A percentile compares a stretch with the other conserved stretches of the same genome.
Conservation (phyloP, 1,140 invertebrate species). For the Patella vulgata region DNA sequence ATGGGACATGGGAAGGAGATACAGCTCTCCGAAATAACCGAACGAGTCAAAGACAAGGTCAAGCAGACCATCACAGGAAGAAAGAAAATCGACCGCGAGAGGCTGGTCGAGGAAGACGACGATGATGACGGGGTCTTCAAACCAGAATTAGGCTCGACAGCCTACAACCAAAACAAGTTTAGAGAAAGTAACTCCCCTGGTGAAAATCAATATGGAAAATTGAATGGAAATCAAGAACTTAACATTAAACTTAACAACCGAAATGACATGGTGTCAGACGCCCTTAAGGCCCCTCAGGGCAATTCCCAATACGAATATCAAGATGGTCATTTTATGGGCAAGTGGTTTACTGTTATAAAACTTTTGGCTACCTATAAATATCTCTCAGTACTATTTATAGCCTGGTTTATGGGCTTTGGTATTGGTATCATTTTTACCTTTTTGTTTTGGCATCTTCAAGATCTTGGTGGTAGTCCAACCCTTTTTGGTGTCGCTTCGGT, state of each 20-base stretch:
- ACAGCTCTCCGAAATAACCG: constrained; percentile 43
- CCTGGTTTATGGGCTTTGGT: constrained; percentile 99
- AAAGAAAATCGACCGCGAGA: constrained; percentile 42
- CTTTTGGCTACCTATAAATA: constrained; percentile 55
- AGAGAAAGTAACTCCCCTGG: background rate
- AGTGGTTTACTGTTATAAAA: constrained; percentile 59
- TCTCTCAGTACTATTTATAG: constrained; percentile 88
- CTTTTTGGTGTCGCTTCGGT: constrained; percentile 98
- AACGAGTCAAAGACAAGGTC: constrained; percentile 48
- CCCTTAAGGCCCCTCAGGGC: constrained; percentile 41
- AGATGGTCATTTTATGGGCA: constrained; percentile 54
- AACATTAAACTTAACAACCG: constrained; percentile 43
- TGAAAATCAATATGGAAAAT: too few relatives aligned
- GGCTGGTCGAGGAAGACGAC: constrained; percentile 48
- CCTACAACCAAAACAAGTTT: constrained; percentile 12
- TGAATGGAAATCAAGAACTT: constrained; percentile 24
- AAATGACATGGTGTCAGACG: constrained; percentile 59
- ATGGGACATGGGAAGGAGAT: constrained; percentile 43
- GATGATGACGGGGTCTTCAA: constrained; percentile 39
- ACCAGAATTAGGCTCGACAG: constrained; percentile 18
- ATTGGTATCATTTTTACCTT: constrained; percentile 99
- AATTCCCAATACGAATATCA: constrained; percentile 5
- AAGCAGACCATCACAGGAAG: constrained; percentile 48
- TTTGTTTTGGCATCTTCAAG: constrained; percentile 98
- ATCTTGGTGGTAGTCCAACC: constrained; percentile 95